A percentile compares a stretch with the other conserved stretches of the same genome.
Evolutionary conservation across 1,140 invertebrate species (phyloP).

Genomic region (Aricia agestis): DNA sequence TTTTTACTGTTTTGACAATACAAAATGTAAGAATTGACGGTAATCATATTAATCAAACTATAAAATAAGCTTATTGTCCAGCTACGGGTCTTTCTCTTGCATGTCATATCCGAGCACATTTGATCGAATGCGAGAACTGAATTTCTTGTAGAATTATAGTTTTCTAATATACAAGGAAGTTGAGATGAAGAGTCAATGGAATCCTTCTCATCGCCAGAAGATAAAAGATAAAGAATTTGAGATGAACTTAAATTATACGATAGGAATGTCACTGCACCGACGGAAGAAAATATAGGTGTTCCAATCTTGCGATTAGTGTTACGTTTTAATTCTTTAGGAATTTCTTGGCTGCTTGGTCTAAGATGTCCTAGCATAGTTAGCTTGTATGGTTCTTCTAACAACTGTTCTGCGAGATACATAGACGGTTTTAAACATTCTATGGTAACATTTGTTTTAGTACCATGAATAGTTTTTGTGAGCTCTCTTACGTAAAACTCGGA

Average conservation of each 20-base stretch:
- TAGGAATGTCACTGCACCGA: conserved; percentile 16
- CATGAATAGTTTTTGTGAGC: conserved; percentile 35
- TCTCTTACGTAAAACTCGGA: conserved; percentile 35
- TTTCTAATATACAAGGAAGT: conserved; percentile 39
- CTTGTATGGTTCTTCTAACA: conserved; percentile 44
- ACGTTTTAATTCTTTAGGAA: conserved; percentile 44
- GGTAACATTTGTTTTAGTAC: conserved; percentile 26
- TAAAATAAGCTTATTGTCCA: conserved; percentile 48
- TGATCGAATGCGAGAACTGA: conserved; percentile 61
- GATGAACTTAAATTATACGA: conserved; percentile 38
- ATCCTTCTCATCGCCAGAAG: conserved; percentile 36
- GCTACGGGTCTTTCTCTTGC: conserved; percentile 40
- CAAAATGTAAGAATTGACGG: conserved; percentile 31
- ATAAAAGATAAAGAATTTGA: conserved; percentile 52
- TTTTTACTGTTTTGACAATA: conserved; percentile 27
- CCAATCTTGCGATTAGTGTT: conserved; percentile 22
- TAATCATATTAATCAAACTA: conserved; percentile 29
- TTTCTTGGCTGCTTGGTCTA: conserved; percentile 31
- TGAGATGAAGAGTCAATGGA: conserved; percentile 27
- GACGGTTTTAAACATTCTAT: conserved; percentile 22
- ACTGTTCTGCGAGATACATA: conserved; percentile 36
- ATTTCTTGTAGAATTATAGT: conserved; percentile 24
- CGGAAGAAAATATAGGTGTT: conserved; percentile 45
- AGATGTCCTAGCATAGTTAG: conserved; percentile 34
- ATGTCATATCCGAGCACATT: conserved; percentile 52